Conservation (phyloP, 37 sponge, comb jelly and placozoan species). For the Oscarella lobularis region DNA sequence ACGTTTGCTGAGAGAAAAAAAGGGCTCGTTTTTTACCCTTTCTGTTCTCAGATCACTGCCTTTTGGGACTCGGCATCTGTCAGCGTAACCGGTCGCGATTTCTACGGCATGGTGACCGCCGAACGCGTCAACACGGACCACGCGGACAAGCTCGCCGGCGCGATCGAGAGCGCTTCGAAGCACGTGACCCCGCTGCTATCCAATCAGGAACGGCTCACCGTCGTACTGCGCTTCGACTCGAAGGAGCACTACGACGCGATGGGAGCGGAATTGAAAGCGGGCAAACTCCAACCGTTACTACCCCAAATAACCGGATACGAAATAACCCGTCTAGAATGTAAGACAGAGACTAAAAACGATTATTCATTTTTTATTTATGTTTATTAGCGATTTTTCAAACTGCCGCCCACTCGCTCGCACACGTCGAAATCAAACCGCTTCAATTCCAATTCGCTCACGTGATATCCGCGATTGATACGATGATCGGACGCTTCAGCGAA, state of each 20-base stretch:
- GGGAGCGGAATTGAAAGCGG: neutral
- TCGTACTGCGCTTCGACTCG: neutral
- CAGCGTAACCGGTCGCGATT: neutral
- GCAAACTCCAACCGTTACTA: neutral
- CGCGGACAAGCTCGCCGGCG: neutral
- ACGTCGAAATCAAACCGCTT: neutral
- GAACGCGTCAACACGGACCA: neutral
- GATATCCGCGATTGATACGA: neutral
- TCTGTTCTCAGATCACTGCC: neutral
- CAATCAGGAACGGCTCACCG: neutral
- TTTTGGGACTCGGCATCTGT: neutral
- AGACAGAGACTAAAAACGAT: too few relatives aligned
- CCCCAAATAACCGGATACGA: neutral
- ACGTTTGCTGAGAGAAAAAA: too few relatives aligned
- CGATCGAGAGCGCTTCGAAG: neutral
- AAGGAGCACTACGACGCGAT: neutral
- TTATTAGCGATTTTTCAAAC: neutral
- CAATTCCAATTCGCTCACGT: neutral
- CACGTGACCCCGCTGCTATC: neutral
- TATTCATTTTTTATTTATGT: too few relatives aligned
- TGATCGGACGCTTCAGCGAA: neutral
- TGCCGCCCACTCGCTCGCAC: constrained; percentile 1
- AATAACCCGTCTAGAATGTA: neutral
- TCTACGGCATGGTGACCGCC: neutral
- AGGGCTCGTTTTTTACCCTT: too few relatives aligned